Percentiles rank a stretch among this genome's conserved stretches.
Conservation (phyloP, 2,113 vertebrate species). For the Sminthopsis crassicaudata region DNA sequence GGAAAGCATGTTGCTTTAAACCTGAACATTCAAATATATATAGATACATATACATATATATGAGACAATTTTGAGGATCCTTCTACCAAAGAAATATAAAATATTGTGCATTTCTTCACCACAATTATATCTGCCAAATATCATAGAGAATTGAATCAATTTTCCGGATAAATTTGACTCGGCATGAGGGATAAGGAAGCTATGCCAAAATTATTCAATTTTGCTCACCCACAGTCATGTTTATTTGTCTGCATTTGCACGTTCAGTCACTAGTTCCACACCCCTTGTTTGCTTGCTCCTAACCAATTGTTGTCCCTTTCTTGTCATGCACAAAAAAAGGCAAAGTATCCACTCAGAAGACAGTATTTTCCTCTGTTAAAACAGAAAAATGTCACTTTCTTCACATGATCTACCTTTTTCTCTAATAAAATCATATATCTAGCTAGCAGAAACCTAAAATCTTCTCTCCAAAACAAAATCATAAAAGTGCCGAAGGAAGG, state of each 20-base stretch:
- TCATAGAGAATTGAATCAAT: slow-evolving; percentile 33
- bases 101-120: not conserved
- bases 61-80: not conserved
- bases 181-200: not conserved
- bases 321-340: not conserved
- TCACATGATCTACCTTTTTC: not conserved
- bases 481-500: not conserved
- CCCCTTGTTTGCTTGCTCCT: not conserved
- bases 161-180: slow-evolving; percentile 14
- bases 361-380: not conserved
- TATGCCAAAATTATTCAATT: not conserved
- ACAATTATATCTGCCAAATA: not conserved
- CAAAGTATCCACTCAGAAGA: not conserved
- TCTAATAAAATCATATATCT: not conserved
- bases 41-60: not conserved
- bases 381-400: not conserved
- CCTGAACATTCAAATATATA: slow-evolving; percentile 18
- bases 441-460: not conserved
- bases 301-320: not conserved
- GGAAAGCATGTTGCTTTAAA: not conserved
- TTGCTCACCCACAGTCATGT: not conserved
- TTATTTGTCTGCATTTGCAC: not conserved
- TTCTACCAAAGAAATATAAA: slow-evolving; percentile 18
- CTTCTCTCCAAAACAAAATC: not conserved
- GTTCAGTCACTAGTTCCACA: not conserved